phyloP scores from a whole-genome alignment of 2,888 invertebrate genomes.

The Caenorhabditis sp. region DNA sequence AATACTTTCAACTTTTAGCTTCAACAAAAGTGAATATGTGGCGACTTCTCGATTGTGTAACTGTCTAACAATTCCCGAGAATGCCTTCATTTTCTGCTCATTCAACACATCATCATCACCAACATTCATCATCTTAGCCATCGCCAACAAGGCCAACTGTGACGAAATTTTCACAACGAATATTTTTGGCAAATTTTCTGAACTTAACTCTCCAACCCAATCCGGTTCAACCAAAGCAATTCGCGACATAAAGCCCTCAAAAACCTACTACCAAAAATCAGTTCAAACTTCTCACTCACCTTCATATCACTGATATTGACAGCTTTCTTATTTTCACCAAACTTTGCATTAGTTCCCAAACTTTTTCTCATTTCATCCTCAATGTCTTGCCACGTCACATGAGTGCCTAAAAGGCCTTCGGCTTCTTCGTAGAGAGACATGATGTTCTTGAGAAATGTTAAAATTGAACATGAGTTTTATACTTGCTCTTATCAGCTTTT shows the following conservation, averaged over 20 bases:
- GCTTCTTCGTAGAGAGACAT: constrained; percentile 29
- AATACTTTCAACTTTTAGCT: constrained; percentile 15
- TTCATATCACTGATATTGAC: constrained; percentile 42
- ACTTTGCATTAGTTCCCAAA: constrained; percentile 18
- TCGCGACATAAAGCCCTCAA: constrained; percentile 41
- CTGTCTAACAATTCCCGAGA: constrained; percentile 12
- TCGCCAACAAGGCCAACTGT: constrained; percentile 21
- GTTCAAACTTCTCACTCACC: constrained; percentile 9
- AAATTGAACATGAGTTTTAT: background rate
- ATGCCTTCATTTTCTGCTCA: constrained; percentile 10
- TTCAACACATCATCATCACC: constrained; percentile 3
- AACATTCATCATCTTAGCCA: constrained; percentile 20
- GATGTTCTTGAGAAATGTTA: too few relatives aligned
- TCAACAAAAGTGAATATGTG: constrained; percentile 20
- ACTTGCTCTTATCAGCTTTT: background rate
- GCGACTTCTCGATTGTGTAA: constrained; percentile 33
- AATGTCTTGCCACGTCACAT: constrained; percentile 39
- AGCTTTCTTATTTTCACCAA: constrained; percentile 30
- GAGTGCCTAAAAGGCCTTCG: constrained; percentile 33
- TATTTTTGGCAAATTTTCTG: constrained; percentile 21
- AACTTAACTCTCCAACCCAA: constrained; percentile 12
- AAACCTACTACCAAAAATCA: too few relatives aligned
- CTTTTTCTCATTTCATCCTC: constrained; percentile 30
- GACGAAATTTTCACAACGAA: constrained; percentile 35
- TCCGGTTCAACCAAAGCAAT: constrained; percentile 31